phyloP scores from a whole-genome alignment of 2,797 vertebrate species.

The Falco concolor region DNA sequence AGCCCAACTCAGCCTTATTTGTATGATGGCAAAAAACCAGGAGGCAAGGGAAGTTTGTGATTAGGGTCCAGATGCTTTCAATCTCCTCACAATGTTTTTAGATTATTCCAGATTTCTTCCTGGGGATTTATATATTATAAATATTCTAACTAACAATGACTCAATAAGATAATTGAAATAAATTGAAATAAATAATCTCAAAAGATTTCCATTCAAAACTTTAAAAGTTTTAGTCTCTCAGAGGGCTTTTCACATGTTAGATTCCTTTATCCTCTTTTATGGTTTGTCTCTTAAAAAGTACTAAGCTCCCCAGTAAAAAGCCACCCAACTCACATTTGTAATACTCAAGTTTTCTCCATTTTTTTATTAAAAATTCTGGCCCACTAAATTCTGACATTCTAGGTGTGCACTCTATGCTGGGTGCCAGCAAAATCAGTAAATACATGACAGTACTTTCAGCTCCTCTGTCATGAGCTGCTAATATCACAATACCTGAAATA shows the following conservation, averaged over 20 bases:
- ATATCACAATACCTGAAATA: neutral
- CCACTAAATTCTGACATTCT: neutral
- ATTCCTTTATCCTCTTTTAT: neutral
- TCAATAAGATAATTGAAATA: no score
- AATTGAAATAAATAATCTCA: neutral
- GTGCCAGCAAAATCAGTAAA: neutral
- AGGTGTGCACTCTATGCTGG: neutral
- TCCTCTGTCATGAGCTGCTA: neutral
- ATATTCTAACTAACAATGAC: neutral
- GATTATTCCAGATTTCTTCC: neutral
- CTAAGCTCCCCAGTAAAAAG: neutral
- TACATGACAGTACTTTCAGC: neutral
- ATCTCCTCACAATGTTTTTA: neutral
- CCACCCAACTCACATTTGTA: fast-evolving
- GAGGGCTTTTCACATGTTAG: neutral
- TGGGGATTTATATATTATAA: neutral
- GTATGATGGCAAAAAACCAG: neutral
- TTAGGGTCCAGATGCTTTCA: neutral
- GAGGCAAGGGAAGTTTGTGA: neutral
- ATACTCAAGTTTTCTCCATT: neutral
- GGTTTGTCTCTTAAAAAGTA: neutral
- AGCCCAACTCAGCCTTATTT: neutral
- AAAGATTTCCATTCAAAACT: neutral
- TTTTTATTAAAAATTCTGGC: neutral
- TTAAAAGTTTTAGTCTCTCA: neutral